phyloP scores from a whole-genome alignment of 2,113 vertebrate species.

The Aegypius monachus region DNA sequence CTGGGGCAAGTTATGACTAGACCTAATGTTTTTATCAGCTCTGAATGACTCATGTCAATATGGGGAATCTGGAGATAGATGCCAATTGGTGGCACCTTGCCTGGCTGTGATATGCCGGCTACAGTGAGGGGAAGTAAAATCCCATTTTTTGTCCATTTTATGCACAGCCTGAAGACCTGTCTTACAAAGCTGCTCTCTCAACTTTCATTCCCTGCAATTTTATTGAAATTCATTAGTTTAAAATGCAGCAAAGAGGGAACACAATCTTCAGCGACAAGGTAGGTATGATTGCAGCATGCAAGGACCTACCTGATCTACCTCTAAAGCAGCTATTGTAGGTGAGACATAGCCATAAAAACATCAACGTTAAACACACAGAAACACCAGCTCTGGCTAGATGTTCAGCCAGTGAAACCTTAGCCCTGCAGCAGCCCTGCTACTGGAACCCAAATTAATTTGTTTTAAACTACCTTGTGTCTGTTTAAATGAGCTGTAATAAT shows the following conservation, averaged over 20 bases:
- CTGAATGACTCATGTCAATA: not conserved
- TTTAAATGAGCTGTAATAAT: slow-evolving; percentile 11
- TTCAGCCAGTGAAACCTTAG: not conserved
- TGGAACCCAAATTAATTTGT: slow-evolving; percentile 35
- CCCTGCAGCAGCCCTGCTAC: not conserved
- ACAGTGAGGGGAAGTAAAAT: not conserved
- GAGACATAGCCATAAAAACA: not conserved
- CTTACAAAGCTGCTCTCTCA: not conserved
- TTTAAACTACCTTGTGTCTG: not conserved
- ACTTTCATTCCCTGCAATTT: not conserved
- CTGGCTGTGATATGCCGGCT: not conserved
- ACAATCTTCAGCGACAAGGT: not conserved
- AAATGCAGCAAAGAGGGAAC: not conserved
- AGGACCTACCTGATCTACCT: not conserved
- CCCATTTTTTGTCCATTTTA: not conserved
- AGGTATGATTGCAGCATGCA: not conserved
- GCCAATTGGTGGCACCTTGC: not conserved
- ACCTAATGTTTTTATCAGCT: not conserved
- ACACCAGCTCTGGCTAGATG: not conserved
- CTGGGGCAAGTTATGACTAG: not conserved
- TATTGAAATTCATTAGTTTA: not conserved
- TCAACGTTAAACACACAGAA: not conserved
- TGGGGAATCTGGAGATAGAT: not conserved
- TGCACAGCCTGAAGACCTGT: not conserved
- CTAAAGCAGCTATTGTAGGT: not conserved